Percentiles rank a stretch among this genome's conserved stretches.
Conservation (phyloP, 2,888 invertebrate species). For the Agrenia bidenticulata region DNA sequence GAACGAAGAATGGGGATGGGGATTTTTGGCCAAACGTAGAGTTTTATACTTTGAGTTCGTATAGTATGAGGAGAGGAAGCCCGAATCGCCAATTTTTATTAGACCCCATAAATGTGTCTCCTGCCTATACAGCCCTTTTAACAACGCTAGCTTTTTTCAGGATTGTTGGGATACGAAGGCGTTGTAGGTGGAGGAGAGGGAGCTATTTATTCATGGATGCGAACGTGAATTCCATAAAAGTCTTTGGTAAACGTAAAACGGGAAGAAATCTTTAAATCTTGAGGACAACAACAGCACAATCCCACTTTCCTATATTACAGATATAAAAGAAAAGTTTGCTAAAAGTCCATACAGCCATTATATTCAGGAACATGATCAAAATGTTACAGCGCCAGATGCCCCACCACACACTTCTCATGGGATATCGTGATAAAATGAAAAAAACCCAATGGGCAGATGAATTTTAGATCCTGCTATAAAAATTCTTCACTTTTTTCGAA, state of each 20-base stretch:
- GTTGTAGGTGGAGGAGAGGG: constrained; percentile 8
- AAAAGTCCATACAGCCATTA: not conserved
- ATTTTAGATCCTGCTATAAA: too few relatives aligned
- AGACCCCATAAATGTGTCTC: constrained; percentile 13
- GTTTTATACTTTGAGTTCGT: not conserved
- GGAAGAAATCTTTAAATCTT: not conserved
- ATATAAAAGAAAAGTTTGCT: not conserved
- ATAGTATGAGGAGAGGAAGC: not conserved
- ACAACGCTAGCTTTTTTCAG: not conserved
- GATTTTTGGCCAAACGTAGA: constrained; percentile 6
- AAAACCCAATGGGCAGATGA: too few relatives aligned
- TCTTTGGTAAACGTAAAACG: too few relatives aligned
- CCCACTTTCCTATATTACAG: not conserved
- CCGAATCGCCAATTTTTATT: constrained; percentile 14
- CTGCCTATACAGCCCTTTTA: not conserved
- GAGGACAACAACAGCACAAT: constrained; percentile 6
- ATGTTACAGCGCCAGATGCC: too few relatives aligned
- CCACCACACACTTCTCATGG: too few relatives aligned
- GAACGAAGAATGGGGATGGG: not conserved
- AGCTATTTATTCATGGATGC: constrained; percentile 15
- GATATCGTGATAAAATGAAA: too few relatives aligned
- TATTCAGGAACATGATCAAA: too few relatives aligned
- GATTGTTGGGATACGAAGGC: not conserved
- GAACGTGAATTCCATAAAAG: constrained; percentile 13
- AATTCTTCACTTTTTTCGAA: too few relatives aligned